Evolutionary conservation across 2,888 invertebrate species (phyloP).

Genomic region (Epinotia brunnichana): DNA sequence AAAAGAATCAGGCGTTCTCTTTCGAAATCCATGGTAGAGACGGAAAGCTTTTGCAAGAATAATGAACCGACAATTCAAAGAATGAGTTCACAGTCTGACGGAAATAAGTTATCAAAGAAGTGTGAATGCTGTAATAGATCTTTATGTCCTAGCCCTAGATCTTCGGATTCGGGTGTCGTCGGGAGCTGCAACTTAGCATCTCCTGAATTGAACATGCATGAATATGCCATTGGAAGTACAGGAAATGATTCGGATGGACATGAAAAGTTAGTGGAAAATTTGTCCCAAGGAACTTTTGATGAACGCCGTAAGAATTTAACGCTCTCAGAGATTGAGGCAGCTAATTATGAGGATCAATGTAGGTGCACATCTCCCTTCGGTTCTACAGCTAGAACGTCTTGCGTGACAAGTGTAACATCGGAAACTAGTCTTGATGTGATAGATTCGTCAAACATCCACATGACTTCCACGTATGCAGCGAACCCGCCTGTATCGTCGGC

Average conservation of each 20-base stretch:
- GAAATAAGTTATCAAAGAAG: constrained; percentile 64
- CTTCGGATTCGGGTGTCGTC: constrained; percentile 93
- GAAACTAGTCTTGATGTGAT: constrained; percentile 83
- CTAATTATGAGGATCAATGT: constrained; percentile 87
- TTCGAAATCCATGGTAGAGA: constrained; percentile 76
- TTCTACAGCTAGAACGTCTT: constrained; percentile 88
- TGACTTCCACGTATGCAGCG: constrained; percentile 79
- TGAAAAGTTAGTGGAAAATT: constrained; percentile 65
- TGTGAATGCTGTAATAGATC: constrained; percentile 86
- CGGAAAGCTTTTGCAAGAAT: constrained; percentile 65
- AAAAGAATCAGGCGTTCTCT: constrained; percentile 80
- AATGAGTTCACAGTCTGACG: constrained; percentile 79
- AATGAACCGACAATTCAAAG: constrained; percentile 66
- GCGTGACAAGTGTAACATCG: constrained; percentile 83
- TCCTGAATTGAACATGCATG: constrained; percentile 85
- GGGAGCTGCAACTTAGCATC: constrained; percentile 91
- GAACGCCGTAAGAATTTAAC: constrained; percentile 73
- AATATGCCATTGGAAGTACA: constrained; percentile 60
- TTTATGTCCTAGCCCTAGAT: constrained; percentile 87
- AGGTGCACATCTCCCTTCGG: constrained; percentile 89
- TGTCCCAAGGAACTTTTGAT: constrained; percentile 65
- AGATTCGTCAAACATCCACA: constrained; percentile 79
- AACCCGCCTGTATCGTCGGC: constrained; percentile 75
- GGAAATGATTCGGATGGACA: constrained; percentile 72
- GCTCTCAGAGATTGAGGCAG: constrained; percentile 83